These are phyloP conservation scores for Leptobrachium leishanense DNA, from an alignment of 2,113 vertebrate genomes.

Conservation along the genomic window DNA sequence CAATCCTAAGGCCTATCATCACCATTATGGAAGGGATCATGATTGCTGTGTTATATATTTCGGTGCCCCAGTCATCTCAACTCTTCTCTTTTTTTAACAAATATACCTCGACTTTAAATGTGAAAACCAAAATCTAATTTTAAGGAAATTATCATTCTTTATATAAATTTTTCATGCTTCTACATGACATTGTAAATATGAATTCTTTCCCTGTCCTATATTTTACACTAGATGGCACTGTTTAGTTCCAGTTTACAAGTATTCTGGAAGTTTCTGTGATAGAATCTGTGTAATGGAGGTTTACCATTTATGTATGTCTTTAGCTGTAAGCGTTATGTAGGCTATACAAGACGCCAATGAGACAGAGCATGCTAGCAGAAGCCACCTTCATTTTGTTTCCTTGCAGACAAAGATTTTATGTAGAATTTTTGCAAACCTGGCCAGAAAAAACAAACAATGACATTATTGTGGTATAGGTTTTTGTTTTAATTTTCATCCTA, in stretches of 20 bases:
- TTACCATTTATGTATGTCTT: constrained; percentile 56
- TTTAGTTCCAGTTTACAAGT: constrained; percentile 75
- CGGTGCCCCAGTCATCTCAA: no score
- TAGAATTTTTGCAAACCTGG: constrained; percentile 17
- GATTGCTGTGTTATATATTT: no score
- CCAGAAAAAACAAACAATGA: background rate
- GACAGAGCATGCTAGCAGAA: constrained; percentile 17
- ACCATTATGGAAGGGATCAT: no score
- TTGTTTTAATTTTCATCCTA: constrained; percentile 40
- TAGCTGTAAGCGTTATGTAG: constrained; percentile 55
- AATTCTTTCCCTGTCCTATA: constrained; percentile 53
- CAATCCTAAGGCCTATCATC: no score
- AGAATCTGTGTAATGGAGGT: constrained; percentile 61
- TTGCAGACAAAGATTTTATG: background rate
- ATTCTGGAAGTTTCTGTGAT: constrained; percentile 79
- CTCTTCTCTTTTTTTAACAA: no score
- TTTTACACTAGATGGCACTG: constrained; percentile 79
- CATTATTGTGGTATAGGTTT: constrained; percentile 13
- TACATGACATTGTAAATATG: background rate
- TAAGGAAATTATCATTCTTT: no score
- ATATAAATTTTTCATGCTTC: no score
- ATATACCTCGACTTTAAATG: no score
- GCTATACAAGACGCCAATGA: constrained; percentile 48
- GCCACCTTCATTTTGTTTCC: constrained; percentile 41
- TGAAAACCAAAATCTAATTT: no score